Percentiles rank a stretch among this genome's conserved stretches.
Evolutionary conservation across 2,888 invertebrate genomes (phyloP).

Genomic region (Alcis repandata): DNA sequence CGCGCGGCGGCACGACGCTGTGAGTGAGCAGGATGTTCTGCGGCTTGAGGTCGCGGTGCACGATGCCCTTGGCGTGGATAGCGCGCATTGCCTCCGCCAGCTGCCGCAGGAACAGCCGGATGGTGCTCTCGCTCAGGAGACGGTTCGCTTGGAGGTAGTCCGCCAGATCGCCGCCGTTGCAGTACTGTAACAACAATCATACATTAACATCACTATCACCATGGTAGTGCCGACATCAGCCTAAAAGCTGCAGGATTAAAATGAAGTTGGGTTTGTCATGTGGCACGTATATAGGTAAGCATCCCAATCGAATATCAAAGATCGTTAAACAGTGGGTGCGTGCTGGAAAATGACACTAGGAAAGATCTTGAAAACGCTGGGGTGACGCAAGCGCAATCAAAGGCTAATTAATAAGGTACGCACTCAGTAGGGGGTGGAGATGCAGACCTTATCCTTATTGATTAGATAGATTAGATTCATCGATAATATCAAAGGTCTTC

Average conservation of each 20-base stretch:
- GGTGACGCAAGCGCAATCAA: too few relatives aligned
- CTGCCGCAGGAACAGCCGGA: slow-evolving; percentile 97
- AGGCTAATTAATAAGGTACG: too few relatives aligned
- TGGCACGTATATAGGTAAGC: too few relatives aligned
- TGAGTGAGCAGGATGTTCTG: slow-evolving; percentile 99
- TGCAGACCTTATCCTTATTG: background rate
- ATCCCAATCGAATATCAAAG: background rate
- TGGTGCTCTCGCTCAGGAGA: slow-evolving; percentile 98
- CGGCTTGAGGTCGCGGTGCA: slow-evolving; percentile 99
- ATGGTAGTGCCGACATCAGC: too few relatives aligned
- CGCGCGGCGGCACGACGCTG: slow-evolving; percentile 86
- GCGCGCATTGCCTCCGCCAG: slow-evolving; percentile 99
- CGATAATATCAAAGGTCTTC: background rate
- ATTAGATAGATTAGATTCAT: background rate
- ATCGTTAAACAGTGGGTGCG: too few relatives aligned
- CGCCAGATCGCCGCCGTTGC: slow-evolving; percentile 99
- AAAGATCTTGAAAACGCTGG: too few relatives aligned
- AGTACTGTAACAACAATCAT: slow-evolving; percentile 89
- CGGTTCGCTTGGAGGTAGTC: slow-evolving; percentile 98
- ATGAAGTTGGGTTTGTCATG: too few relatives aligned
- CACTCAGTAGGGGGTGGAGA: background rate
- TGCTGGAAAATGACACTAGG: too few relatives aligned
- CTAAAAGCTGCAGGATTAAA: too few relatives aligned
- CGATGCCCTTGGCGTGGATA: slow-evolving; percentile 98
- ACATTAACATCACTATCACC: background rate